phyloP scores from a whole-genome alignment of 1,140 invertebrate species.

The Ridgeia piscesae region DNA sequence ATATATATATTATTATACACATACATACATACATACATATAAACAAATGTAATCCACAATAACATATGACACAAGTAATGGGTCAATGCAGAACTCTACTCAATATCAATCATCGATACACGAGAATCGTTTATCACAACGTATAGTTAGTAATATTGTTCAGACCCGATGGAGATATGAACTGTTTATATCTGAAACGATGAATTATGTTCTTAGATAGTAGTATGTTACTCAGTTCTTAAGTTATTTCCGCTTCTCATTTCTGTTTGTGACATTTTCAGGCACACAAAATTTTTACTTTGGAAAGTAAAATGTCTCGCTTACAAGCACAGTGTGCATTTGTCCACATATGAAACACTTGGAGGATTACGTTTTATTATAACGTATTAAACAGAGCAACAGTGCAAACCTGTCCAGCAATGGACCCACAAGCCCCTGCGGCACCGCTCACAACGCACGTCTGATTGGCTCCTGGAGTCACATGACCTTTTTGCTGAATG shows the following conservation, averaged over 20 bases:
- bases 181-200: background rate
- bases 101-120: too few relatives aligned
- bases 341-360: background rate
- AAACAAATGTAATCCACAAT: too few relatives aligned
- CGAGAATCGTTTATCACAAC: background rate
- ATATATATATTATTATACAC: too few relatives aligned
- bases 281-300: too few relatives aligned
- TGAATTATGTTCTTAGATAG: background rate
- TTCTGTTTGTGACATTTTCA: too few relatives aligned
- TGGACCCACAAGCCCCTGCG: constrained; percentile 51
- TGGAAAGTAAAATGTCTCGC: background rate
- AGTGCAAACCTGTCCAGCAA: constrained; percentile 49
- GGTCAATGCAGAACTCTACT: too few relatives aligned
- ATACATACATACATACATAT: too few relatives aligned
- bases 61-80: too few relatives aligned
- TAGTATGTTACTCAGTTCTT: too few relatives aligned
- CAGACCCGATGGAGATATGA: background rate
- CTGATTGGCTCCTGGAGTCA: constrained; percentile 42
- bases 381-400: background rate
- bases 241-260: too few relatives aligned
- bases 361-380: background rate
- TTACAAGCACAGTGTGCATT: background rate
- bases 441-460: constrained; percentile 52
- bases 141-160: background rate
- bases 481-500: constrained; percentile 43